Evolutionary conservation across 2,888 invertebrate species (phyloP).

Genomic region (Drosophila anomalata): DNA sequence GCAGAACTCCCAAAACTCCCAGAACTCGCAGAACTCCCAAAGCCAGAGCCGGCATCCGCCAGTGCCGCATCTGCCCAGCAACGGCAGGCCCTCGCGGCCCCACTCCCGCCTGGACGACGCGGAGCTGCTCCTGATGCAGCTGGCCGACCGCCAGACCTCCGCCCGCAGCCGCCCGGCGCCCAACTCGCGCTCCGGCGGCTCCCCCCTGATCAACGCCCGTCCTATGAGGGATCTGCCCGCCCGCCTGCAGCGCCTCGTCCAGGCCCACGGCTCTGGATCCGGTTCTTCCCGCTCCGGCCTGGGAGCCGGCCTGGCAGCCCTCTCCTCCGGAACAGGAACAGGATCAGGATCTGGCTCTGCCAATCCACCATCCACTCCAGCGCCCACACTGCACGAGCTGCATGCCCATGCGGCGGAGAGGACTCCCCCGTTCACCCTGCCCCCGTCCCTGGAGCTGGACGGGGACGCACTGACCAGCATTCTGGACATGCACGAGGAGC

Average conservation of each 20-base stretch:
- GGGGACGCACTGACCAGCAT: constrained; percentile 26
- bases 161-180: constrained; percentile 31
- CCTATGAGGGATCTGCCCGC: constrained; percentile 50
- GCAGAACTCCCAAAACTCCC: constrained; percentile 3
- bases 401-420: constrained; percentile 9
- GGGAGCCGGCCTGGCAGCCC: background rate
- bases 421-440: constrained; percentile 24
- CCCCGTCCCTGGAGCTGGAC: constrained; percentile 44
- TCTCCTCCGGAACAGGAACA: background rate
- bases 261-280: constrained; percentile 21
- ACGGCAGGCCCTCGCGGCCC: constrained; percentile 51
- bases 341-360: background rate
- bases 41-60: constrained; percentile 41
- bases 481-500: constrained; percentile 29
- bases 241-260: constrained; percentile 54
- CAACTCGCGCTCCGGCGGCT: constrained; percentile 36
- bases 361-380: background rate
- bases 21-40: background rate
- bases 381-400: constrained; percentile 9
- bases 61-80: constrained; percentile 46
- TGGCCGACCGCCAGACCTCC: constrained; percentile 21
- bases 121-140: constrained; percentile 37
- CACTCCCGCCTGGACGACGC: constrained; percentile 55
- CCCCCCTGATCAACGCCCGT: constrained; percentile 36
- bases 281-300: background rate